Evolutionary conservation across 92 coral and sea anemone genomes (phyloP).

Genomic region (Phymanthus crucifer): DNA sequence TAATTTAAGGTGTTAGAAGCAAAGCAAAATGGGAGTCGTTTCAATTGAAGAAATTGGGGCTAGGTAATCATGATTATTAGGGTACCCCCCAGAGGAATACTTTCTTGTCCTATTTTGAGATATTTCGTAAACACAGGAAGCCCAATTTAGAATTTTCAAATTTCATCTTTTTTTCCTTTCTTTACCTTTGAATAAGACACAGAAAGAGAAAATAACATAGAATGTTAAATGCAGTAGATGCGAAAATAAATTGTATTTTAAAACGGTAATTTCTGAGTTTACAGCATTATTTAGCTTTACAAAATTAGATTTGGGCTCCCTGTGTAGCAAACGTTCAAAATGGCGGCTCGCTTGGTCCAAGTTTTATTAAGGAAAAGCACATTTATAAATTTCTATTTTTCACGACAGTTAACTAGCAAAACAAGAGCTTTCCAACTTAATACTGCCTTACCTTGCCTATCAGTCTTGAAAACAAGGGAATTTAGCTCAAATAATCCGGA

Average conservation of each 20-base stretch:
- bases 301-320: neutral
- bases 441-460: neutral
- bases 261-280: too few species aligned
- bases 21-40: too few species aligned
- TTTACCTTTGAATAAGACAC: too few species aligned
- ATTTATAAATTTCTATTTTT: slow-evolving; percentile 12
- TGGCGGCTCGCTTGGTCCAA: slow-evolving; percentile 46
- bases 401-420: neutral
- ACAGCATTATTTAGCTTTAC: neutral
- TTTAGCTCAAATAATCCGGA: slow-evolving; percentile 25
- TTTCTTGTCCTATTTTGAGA: neutral
- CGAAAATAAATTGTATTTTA: too few species aligned
- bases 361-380: slow-evolving; percentile 8
- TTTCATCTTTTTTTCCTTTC: neutral
- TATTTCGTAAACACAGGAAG: neutral
- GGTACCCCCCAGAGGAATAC: neutral
- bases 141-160: neutral
- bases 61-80: neutral
- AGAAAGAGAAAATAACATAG: too few species aligned
- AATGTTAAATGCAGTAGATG: too few species aligned
- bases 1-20: too few species aligned
- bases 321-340: slow-evolving; percentile 22
- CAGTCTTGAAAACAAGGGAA: neutral
- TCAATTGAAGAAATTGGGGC: too few species aligned
- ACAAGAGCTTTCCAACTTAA: neutral